A percentile compares a stretch with the other conserved stretches of the same genome.
phyloP scores from a whole-genome alignment of 1,140 invertebrate species.

The Drosophila tani region DNA sequence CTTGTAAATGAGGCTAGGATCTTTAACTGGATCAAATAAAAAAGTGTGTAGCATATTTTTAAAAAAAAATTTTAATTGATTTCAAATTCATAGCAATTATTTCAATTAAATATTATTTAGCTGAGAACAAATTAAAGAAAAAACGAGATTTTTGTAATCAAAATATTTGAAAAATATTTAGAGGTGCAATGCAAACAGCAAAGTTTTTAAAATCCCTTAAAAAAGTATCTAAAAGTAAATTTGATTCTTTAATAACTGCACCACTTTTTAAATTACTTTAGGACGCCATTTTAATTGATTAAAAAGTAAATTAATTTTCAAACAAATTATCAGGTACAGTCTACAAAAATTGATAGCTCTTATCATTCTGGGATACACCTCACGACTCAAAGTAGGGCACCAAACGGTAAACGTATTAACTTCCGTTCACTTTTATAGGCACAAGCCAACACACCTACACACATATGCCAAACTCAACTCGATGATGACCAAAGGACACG shows the following conservation, averaged over 20 bases:
- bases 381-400: constrained; percentile 4
- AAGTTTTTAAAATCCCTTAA: not conserved
- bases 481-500: constrained; percentile 56
- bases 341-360: not conserved
- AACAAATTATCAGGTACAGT: not conserved
- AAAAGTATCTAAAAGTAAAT: not conserved
- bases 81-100: not conserved
- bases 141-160: too few relatives aligned
- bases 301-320: not conserved
- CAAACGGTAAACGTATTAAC: constrained; percentile 79
- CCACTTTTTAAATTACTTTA: too few relatives aligned
- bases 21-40: too few relatives aligned
- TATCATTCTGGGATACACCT: not conserved
- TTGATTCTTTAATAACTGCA: not conserved
- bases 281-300: too few relatives aligned
- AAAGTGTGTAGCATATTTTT: too few relatives aligned
- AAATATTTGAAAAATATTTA: not conserved
- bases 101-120: too few relatives aligned
- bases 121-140: too few relatives aligned
- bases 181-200: rapidly evolving
- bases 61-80: not conserved
- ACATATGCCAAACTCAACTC: constrained; percentile 53
- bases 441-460: constrained; percentile 42
- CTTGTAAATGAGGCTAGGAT: too few relatives aligned
- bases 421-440: constrained; percentile 80